Evolutionary conservation across 2,888 invertebrate species (phyloP).

Genomic region (Stenichneumon culpator): DNA sequence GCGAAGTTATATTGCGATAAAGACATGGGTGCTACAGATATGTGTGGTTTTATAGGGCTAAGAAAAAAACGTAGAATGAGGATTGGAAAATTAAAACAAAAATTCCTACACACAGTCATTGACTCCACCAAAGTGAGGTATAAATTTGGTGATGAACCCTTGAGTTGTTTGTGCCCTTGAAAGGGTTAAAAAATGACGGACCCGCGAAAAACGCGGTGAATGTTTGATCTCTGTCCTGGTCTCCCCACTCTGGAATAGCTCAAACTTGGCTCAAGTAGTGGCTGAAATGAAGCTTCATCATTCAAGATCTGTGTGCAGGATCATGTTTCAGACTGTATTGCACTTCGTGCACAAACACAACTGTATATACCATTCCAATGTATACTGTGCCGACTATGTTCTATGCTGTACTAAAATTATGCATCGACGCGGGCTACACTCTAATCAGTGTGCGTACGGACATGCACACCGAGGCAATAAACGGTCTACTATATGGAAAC

Average conservation of each 20-base stretch:
- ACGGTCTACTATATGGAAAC: slow-evolving; percentile 17
- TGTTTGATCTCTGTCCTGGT: background rate
- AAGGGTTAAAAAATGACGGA: background rate
- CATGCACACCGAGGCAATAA: slow-evolving; percentile 27
- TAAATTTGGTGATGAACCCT: background rate
- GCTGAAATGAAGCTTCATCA: slow-evolving; percentile 18
- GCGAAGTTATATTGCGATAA: too few relatives aligned
- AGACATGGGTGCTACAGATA: too few relatives aligned
- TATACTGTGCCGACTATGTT: background rate
- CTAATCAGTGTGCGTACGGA: slow-evolving; percentile 18
- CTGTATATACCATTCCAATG: background rate
- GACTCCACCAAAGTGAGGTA: background rate
- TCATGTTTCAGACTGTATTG: slow-evolving; percentile 22
- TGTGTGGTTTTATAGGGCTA: too few relatives aligned
- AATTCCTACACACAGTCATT: background rate
- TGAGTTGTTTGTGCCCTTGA: background rate
- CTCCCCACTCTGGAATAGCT: background rate
- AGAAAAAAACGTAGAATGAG: background rate
- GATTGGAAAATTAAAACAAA: background rate
- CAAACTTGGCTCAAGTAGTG: background rate
- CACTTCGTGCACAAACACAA: background rate
- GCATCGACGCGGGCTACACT: slow-evolving; percentile 5
- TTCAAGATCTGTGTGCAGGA: slow-evolving; percentile 32
- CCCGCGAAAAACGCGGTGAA: background rate
- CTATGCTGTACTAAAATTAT: slow-evolving; percentile 17